Base-by-base conservation (phyloP, 1,140 invertebrate genomes). In the Bombus superbus region DNA sequence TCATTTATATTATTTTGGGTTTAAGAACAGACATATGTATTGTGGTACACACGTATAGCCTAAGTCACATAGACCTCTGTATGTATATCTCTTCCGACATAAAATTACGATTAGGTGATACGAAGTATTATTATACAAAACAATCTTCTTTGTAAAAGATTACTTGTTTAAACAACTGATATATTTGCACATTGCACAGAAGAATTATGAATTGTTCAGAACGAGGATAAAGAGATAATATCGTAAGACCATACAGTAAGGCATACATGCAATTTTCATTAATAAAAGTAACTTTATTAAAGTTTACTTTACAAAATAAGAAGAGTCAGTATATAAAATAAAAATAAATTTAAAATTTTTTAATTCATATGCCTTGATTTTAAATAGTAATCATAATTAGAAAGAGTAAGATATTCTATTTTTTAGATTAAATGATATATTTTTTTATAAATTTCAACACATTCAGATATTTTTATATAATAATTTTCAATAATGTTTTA, bases 171-270 rank as follows among this genome's bases (percentile, higher is more conserved):
- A 76, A 28, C 35, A 25, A 3, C 6, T 9, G 32, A 11, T 76
- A 59, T 59, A 38, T 59, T 40, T 62, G 38, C 53, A 62, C 47
- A 18, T 59, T 76, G 38, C 32, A n/a, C 53, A 10, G 25, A 76
- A 76, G 53, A 76, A 76, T 76, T 76, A 47, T 40, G 53, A 57
- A 76, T 76, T 76, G 57, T 76, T 76, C 74, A 15, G 53, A 76
- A 25, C 9, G 9, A 32, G 22, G 22, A 18, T 57, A 76, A n/a
- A 22, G 35, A 15, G 35, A 59, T 28, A 59, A 57, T 8, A 25
- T 15, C 18, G 25, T 76, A 35, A 40, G 11, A 18, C 32, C 25
- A 32, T 6, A 4, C 25, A 62, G 9, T 38, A 18, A 38, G 9
- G 4, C 10, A 28, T 42, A 28, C 3, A 42, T 9, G 9, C 15